A percentile compares a stretch with the other conserved stretches of the same genome.
phyloP scores from a whole-genome alignment of 2,797 vertebrate species.

The Nannoperca australis region DNA sequence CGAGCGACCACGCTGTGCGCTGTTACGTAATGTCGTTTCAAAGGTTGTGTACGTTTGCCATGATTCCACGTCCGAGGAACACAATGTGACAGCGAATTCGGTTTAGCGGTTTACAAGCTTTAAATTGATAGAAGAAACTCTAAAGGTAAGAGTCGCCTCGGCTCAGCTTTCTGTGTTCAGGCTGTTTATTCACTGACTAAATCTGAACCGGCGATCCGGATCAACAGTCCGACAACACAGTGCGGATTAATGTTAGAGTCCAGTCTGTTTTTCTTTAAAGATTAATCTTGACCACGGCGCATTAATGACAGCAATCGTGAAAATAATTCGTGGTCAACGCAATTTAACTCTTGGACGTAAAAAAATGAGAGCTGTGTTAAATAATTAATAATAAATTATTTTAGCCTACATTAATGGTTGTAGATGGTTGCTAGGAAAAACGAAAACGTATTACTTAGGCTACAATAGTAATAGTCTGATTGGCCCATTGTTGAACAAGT shows the following conservation, averaged over 20 bases:
- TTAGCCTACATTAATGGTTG: background rate
- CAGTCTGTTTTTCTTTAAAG: background rate
- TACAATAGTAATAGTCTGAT: background rate
- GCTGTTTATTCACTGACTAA: background rate
- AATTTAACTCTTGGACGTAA: background rate
- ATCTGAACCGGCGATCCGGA: background rate
- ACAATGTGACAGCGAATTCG: conserved; percentile 11
- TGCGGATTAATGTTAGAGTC: background rate
- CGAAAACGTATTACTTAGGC: no score
- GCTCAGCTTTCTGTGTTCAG: background rate
- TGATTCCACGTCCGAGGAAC: conserved; percentile 23
- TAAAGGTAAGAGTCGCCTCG: conserved; percentile 33
- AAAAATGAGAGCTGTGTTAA: background rate
- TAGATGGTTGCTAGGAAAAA: background rate
- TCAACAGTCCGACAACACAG: background rate
- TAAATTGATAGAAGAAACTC: background rate
- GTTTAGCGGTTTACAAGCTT: background rate
- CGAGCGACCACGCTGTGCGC: background rate
- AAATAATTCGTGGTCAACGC: background rate
- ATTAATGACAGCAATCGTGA: background rate
- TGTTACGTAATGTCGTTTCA: conserved; percentile 62
- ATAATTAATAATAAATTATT: background rate
- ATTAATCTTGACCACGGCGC: background rate
- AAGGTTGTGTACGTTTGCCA: conserved; percentile 56
- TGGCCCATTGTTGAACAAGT: background rate